Evolutionary conservation across 2,888 invertebrate species (phyloP).

Genomic region (Leptinotarsa peninsularis): DNA sequence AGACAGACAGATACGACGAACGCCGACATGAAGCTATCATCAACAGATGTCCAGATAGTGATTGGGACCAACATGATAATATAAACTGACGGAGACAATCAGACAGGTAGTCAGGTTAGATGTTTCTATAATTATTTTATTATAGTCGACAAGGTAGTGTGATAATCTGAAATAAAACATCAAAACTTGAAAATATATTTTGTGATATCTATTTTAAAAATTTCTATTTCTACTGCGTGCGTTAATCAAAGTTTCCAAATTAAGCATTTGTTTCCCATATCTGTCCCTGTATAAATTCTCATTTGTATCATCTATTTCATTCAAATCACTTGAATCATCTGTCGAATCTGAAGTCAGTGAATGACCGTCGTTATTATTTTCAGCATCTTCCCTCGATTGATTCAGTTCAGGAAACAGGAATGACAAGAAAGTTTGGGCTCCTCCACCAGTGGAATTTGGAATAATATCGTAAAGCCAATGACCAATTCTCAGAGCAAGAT

Average conservation of each 20-base stretch:
- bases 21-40: no score
- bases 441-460: conserved; percentile 39
- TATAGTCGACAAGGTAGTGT: no score
- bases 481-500: conserved; percentile 41
- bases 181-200: no score
- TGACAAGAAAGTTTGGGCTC: conserved; percentile 28
- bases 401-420: conserved; percentile 36
- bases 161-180: no score
- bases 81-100: no score
- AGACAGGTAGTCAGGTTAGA: no score
- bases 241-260: conserved; percentile 21
- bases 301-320: not conserved
- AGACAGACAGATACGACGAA: no score
- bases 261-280: conserved; percentile 11
- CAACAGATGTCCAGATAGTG: no score
- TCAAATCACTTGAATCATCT: not conserved
- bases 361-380: not conserved
- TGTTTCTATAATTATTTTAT: no score
- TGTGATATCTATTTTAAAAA: no score
- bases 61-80: no score
- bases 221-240: not conserved
- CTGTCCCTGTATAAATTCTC: not conserved
- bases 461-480: conserved; percentile 41
- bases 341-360: not conserved
- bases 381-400: conserved; percentile 6